These are phyloP conservation scores for Saguinus midas DNA, from an alignment of 2,113 vertebrate species.

Conservation along the genomic window DNA sequence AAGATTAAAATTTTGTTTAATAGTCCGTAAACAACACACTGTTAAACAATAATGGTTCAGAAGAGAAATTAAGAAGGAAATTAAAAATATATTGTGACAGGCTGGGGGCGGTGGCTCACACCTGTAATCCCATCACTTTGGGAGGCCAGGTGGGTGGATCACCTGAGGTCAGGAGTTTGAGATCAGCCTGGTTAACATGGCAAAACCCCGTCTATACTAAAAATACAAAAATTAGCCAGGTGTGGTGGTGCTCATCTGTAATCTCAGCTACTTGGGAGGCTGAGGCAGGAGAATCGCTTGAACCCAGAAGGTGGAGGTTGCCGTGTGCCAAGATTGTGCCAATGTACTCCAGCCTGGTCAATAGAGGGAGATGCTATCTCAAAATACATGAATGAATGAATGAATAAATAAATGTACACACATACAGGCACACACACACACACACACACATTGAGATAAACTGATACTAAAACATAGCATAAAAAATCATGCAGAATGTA, in stretches of 20 bases:
- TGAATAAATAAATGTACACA: background rate
- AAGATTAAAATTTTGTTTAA: background rate
- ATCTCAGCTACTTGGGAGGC: background rate
- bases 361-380: background rate
- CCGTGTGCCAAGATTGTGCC: background rate
- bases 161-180: background rate
- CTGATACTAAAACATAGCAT: background rate
- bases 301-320: background rate
- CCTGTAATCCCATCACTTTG: background rate
- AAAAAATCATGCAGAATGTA: background rate
- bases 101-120: background rate
- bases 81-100: too few relatives aligned
- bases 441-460: background rate
- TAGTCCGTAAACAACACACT: background rate
- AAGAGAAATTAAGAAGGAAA: background rate
- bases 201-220: rapidly evolving
- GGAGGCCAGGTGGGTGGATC: background rate
- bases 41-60: background rate
- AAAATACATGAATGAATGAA: background rate
- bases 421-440: too few relatives aligned
- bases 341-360: background rate
- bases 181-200: background rate
- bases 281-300: background rate
- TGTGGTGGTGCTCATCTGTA: background rate
- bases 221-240: background rate